Evolutionary conservation across 2,797 vertebrate species (phyloP).

Genomic region (Danio kyathit): DNA sequence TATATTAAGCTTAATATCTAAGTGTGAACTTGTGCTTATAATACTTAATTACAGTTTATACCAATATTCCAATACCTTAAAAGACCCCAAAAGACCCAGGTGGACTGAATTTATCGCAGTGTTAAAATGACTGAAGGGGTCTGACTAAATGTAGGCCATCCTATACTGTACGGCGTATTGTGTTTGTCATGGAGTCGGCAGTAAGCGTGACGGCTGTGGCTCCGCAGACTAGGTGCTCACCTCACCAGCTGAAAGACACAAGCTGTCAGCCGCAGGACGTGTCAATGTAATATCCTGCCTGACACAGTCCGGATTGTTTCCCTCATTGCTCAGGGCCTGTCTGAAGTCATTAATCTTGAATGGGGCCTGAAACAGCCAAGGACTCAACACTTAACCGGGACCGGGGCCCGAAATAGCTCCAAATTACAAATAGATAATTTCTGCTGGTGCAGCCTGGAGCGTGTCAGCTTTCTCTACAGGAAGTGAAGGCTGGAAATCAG

Average conservation of each 20-base stretch:
- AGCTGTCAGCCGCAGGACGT: constrained; percentile 77
- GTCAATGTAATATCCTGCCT: constrained; percentile 82
- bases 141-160: not conserved
- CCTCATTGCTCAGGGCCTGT: constrained; percentile 78
- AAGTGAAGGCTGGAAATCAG: constrained; percentile 15
- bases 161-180: constrained; percentile 2
- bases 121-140: not conserved
- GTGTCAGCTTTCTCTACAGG: constrained; percentile 45
- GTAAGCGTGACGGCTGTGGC: constrained; percentile 65
- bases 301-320: constrained; percentile 83
- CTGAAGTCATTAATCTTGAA: constrained; percentile 81
- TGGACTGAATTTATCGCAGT: not conserved
- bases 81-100: not conserved
- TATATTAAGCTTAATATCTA: too few species aligned
- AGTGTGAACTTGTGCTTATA: too few species aligned
- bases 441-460: constrained; percentile 69
- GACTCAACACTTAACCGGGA: constrained; percentile 71
- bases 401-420: constrained; percentile 57
- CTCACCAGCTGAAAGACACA: constrained; percentile 76
- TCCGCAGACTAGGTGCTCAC: constrained; percentile 55
- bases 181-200: constrained; percentile 57
- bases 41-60: not conserved
- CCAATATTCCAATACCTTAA: not conserved
- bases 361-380: constrained; percentile 68
- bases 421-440: constrained; percentile 77